Conservation (phyloP, 1,140 invertebrate species). For the Portunus trituberculatus region DNA sequence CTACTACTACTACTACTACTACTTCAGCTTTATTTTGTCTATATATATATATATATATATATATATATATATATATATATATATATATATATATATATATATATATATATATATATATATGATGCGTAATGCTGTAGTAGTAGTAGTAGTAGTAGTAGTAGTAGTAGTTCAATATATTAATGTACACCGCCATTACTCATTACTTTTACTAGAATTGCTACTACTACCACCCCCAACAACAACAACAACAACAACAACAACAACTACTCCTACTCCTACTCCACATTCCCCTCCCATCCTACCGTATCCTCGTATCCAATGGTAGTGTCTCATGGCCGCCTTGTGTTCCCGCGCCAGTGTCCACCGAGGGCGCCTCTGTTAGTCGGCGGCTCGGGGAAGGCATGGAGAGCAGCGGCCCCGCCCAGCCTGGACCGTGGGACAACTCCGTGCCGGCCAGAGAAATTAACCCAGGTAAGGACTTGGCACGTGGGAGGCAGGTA, state of each 20-base stretch:
- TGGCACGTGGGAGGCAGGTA: not conserved
- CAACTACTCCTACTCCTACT: not conserved
- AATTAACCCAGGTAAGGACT: not conserved
- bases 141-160: not conserved
- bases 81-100: slow-evolving; percentile 3
- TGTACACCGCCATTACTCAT: too few relatives aligned
- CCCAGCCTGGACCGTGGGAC: slow-evolving; percentile 15
- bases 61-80: slow-evolving; percentile 3
- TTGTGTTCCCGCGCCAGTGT: not conserved
- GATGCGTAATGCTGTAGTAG: not conserved
- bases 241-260: too few relatives aligned
- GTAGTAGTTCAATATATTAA: too few relatives aligned
- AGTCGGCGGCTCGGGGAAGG: not conserved
- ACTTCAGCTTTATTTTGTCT: not conserved
- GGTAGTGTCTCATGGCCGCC: not conserved
- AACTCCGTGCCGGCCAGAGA: slow-evolving; percentile 19
- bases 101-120: not conserved
- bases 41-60: not conserved
- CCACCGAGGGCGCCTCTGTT: slow-evolving; percentile 34
- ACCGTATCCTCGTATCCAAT: too few relatives aligned
- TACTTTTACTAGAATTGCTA: not conserved
- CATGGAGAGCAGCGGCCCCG: not conserved
- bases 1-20: not conserved
- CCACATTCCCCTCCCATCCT: not conserved
- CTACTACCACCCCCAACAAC: not conserved